phyloP scores from a whole-genome alignment of 2,113 vertebrate genomes.

The Phrynosoma blainvillii region DNA sequence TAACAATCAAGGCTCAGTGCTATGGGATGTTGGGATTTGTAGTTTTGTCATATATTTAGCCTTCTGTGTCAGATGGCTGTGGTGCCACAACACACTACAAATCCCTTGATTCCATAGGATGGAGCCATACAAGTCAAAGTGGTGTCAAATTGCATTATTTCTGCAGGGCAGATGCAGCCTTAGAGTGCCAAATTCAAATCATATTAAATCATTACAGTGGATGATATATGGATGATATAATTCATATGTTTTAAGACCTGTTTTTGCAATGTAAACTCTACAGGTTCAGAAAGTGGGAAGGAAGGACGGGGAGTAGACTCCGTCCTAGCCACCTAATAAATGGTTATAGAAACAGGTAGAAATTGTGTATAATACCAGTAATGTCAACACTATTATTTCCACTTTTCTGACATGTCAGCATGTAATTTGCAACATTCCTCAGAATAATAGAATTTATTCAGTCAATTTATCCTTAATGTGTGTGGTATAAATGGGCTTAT shows the following conservation, averaged over 20 bases:
- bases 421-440: slow-evolving; percentile 74
- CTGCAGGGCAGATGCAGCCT: too few relatives aligned
- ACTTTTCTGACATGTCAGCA: slow-evolving; percentile 70
- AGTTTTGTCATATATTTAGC: too few relatives aligned
- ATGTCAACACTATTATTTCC: slow-evolving; percentile 72
- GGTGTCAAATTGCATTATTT: too few relatives aligned
- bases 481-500: slow-evolving; percentile 68
- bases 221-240: neutral
- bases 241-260: neutral
- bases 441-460: slow-evolving; percentile 79
- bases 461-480: slow-evolving; percentile 74
- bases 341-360: slow-evolving; percentile 60
- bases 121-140: too few relatives aligned
- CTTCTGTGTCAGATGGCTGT: too few relatives aligned
- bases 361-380: slow-evolving; percentile 55
- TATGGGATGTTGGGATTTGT: too few relatives aligned
- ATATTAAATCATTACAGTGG: neutral
- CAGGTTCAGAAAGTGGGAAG: slow-evolving; percentile 7
- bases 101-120: too few relatives aligned
- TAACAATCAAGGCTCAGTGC: too few relatives aligned
- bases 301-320: slow-evolving; percentile 22
- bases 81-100: too few relatives aligned
- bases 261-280: neutral
- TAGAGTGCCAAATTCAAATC: neutral
- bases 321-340: slow-evolving; percentile 22